Conservation (phyloP, 2,797 vertebrate genomes). For the Poecilia picta region DNA sequence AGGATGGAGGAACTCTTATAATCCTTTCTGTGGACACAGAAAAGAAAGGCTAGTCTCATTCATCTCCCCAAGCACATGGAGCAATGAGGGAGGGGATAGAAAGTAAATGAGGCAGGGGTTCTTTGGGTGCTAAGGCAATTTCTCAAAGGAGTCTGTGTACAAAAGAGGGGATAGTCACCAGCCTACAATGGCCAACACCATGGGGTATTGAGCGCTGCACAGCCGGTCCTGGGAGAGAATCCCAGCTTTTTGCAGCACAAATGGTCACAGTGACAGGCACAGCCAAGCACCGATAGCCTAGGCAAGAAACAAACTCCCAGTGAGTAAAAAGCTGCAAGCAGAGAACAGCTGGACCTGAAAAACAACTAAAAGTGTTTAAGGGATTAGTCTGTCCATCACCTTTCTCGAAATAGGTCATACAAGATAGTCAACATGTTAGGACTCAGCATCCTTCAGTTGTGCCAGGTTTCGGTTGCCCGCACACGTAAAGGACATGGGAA, state of each 20-base stretch:
- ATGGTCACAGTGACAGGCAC: slow-evolving; percentile 67
- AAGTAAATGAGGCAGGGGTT: slow-evolving; percentile 38
- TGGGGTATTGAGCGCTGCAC: slow-evolving; percentile 49
- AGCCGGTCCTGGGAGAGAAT: slow-evolving; percentile 37
- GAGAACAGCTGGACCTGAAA: not conserved
- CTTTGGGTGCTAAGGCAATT: slow-evolving; percentile 51
- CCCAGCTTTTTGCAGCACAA: slow-evolving; percentile 31
- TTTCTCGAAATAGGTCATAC: not conserved
- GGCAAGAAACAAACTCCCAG: not conserved
- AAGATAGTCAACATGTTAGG: slow-evolving; percentile 29
- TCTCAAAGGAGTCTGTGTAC: slow-evolving; percentile 61
- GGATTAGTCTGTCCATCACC: not conserved
- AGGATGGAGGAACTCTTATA: slow-evolving; percentile 13
- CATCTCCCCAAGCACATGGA: slow-evolving; percentile 32
- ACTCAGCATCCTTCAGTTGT: not conserved
- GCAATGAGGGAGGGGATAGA: slow-evolving; percentile 2
- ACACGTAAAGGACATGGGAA: not conserved
- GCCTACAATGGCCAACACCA: slow-evolving; percentile 63
- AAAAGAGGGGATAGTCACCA: slow-evolving; percentile 30
- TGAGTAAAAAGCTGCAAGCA: not conserved
- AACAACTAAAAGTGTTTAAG: not conserved
- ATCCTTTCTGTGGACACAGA: slow-evolving; percentile 20
- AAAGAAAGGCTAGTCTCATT: slow-evolving; percentile 26
- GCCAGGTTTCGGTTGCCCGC: slow-evolving; percentile 21
- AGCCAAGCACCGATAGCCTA: slow-evolving; percentile 23